Evolutionary conservation across 2,113 vertebrate genomes (phyloP).

Genomic region (Rhodinocichla rosea): DNA sequence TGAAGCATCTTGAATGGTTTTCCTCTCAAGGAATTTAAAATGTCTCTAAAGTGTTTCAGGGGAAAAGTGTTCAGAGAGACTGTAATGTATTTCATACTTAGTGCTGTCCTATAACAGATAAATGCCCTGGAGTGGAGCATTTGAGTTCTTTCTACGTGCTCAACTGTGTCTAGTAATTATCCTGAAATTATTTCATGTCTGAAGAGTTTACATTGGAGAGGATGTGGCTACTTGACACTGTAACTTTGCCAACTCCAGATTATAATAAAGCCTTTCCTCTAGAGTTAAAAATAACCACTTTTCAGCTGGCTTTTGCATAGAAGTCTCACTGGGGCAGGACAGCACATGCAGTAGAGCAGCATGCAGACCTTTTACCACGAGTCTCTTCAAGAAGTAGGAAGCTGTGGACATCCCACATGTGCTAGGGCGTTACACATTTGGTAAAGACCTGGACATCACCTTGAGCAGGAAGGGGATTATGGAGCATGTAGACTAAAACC

Average conservation of each 20-base stretch:
- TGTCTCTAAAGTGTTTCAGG: neutral
- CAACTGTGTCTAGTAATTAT: conserved; percentile 18
- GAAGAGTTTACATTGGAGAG: neutral
- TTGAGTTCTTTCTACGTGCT: neutral
- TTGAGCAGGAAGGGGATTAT: neutral
- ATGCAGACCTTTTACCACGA: neutral
- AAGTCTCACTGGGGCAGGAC: neutral
- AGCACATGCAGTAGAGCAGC: neutral
- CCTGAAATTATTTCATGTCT: neutral
- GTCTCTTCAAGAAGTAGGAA: neutral
- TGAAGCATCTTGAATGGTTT: neutral
- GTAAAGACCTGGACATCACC: neutral
- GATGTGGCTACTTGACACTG: neutral
- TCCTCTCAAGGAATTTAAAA: neutral
- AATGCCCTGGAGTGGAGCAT: neutral
- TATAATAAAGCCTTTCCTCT: neutral
- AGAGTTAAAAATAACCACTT: conserved; percentile 26
- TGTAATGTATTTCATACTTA: neutral
- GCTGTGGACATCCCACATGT: neutral
- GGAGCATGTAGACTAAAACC: neutral
- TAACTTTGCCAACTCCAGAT: neutral
- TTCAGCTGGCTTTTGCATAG: neutral
- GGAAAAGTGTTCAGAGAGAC: neutral
- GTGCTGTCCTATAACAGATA: neutral
- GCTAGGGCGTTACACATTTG: neutral